Base-by-base conservation (phyloP, 2,113 vertebrate species). In the Trichomycterus rosablanca region DNA sequence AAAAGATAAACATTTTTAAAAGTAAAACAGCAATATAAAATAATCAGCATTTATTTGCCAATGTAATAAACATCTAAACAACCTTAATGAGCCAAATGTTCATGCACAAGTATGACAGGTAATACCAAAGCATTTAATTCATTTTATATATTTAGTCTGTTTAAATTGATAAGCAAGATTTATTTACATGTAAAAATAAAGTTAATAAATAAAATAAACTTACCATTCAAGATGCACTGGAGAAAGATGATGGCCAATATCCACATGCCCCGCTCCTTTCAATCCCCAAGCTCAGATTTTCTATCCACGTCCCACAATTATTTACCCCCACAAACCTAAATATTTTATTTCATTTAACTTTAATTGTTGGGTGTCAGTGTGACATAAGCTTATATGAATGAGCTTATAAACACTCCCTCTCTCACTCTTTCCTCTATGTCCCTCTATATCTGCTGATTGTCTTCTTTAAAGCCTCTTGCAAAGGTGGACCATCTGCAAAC, bases 151-250 rank as follows among this genome's bases (percentile, higher is more conserved):
- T n/a, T n/a, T n/a, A n/a, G n/a, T n/a, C n/a, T n/a, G n/a, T n/a
- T n/a, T n/a, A n/a, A n/a, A n/a, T n/a, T n/a, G n/a, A n/a, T n/a
- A n/a, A n/a, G n/a, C n/a, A n/a, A n/a, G n/a, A n/a, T n/a, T n/a
- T n/a, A n/a, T n/a, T n/a, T n/a, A n/a, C n/a, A n/a, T n/a, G n/a
- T n/a, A n/a, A n/a, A n/a, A n/a, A n/a, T n/a, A n/a, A 49, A 35
- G 43, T 71, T 63, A 72, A 78, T 70, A n/a, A n/a, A 67, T 70
- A 78, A 68, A 73, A 56, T 74, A 46, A 57, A 88, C 91, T 84
- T 82, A 94, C 92, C 93, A 90, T 94, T 93, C 87, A 92, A 87
- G 91, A 95, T 92, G 93, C 91, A 94, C 90, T 93, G 91, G 87
- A 90, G 90, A 90, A 93, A 92, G 87, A 89, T 85, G 81, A 90